A percentile compares a stretch with the other conserved stretches of the same genome.
These are phyloP conservation scores for Mastigias papua DNA, from an alignment of 30 jellyfish, hydroid and myxozoan species.

Conservation along the genomic window DNA sequence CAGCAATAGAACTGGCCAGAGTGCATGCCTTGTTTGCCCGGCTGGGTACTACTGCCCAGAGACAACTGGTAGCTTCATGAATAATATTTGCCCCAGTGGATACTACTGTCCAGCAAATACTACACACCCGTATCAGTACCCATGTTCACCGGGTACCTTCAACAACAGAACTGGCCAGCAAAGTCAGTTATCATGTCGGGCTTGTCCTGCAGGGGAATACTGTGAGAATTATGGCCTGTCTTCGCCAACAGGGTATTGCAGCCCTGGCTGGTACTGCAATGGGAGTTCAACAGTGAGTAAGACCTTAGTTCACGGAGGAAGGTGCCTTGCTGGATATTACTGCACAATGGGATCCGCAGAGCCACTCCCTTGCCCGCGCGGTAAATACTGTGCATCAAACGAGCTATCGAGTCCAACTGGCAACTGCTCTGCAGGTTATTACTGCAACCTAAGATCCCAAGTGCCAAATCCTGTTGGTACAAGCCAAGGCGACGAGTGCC, in stretches of 20 bases:
- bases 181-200: constrained; percentile 70
- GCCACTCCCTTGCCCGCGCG: constrained; percentile 90
- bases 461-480: constrained; percentile 76
- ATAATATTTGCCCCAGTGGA: constrained; percentile 84
- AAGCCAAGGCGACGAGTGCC: constrained; percentile 81
- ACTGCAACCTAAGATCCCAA: constrained; percentile 77
- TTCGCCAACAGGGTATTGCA: constrained; percentile 92
- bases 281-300: constrained; percentile 84
- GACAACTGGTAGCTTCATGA: constrained; percentile 59
- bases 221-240: constrained; percentile 91
- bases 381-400: constrained; percentile 80
- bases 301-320: constrained; percentile 93
- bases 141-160: constrained; percentile 94
- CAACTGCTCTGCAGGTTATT: constrained; percentile 95
- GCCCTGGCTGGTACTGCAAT: constrained; percentile 97
- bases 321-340: constrained; percentile 86
- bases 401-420: constrained; percentile 92
- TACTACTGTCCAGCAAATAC: constrained; percentile 87
- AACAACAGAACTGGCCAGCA: constrained; percentile 84
- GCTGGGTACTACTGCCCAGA: constrained; percentile 95
- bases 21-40: constrained; percentile 88
- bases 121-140: constrained; percentile 81
- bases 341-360: constrained; percentile 91
- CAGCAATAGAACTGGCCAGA: constrained; percentile 87
- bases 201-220: constrained; percentile 88